Conservation (phyloP, 2,797 vertebrate species). For the Pelodytes ibericus region DNA sequence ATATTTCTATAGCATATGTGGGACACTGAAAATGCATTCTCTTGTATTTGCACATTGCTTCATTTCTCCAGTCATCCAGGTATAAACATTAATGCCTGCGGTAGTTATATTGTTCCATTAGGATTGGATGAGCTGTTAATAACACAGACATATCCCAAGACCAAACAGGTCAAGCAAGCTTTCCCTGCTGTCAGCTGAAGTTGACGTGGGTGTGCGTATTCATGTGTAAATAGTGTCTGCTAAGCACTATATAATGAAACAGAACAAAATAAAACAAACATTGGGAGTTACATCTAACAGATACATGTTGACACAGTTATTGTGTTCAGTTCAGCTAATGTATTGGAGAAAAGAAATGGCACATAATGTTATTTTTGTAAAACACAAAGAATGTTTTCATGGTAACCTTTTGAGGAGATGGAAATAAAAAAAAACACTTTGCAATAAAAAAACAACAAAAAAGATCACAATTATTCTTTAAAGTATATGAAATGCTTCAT, state of each 20-base stretch:
- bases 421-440: background rate
- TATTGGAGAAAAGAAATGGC: background rate
- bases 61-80: conserved; percentile 23
- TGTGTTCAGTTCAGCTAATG: background rate
- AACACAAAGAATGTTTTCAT: background rate
- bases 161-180: conserved; percentile 42
- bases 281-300: background rate
- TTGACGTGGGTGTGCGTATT: conserved; percentile 29
- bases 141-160: conserved; percentile 40
- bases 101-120: conserved; percentile 42
- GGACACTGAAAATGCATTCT: too few species aligned
- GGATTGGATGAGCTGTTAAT: conserved; percentile 47
- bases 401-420: background rate
- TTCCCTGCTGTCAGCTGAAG: conserved; percentile 28
- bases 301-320: background rate
- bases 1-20: conserved; percentile 17
- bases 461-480: background rate
- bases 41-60: conserved; percentile 34
- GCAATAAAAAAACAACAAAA: background rate
- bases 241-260: conserved; percentile 41
- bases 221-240: conserved; percentile 36
- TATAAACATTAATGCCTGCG: conserved; percentile 34
- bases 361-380: background rate
- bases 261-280: conserved; percentile 29
- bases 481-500: too few species aligned